phyloP scores from a whole-genome alignment of 2,888 invertebrate species.

The Geotrupes spiniger region DNA sequence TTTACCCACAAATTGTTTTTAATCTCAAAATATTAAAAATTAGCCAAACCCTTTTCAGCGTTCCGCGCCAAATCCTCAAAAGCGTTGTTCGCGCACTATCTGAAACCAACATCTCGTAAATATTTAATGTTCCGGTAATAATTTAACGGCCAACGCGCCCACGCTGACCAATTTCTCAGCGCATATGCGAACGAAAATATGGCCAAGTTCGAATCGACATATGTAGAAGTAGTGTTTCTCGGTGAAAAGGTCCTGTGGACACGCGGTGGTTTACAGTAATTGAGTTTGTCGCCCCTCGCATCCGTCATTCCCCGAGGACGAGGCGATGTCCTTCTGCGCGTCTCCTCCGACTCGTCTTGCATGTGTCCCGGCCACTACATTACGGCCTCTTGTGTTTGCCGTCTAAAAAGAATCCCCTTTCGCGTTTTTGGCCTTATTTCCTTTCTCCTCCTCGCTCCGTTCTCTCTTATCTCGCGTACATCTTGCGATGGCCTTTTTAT shows the following conservation, averaged over 20 bases:
- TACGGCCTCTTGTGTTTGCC: slow-evolving; percentile 22
- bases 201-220: slow-evolving; percentile 10
- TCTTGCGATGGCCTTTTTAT: slow-evolving; percentile 19
- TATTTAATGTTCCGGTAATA: no score
- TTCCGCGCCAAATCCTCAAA: no score
- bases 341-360: slow-evolving; percentile 10
- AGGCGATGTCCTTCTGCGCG: slow-evolving; percentile 15
- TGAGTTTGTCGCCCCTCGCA: slow-evolving; percentile 31
- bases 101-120: no score
- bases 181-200: not conserved
- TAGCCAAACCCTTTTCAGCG: no score
- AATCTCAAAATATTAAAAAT: no score
- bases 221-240: slow-evolving; percentile 19
- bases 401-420: slow-evolving; percentile 19
- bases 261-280: slow-evolving; percentile 33
- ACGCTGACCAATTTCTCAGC: not conserved
- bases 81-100: no score
- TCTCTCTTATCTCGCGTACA: slow-evolving; percentile 10
- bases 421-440: slow-evolving; percentile 20
- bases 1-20: no score
- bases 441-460: slow-evolving; percentile 9
- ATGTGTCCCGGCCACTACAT: slow-evolving; percentile 19
- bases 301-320: slow-evolving; percentile 27
- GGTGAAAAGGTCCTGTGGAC: slow-evolving; percentile 26
- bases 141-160: not conserved